Base-by-base conservation (phyloP, 2,797 vertebrate genomes). In the Hydrolagus colliei region DNA sequence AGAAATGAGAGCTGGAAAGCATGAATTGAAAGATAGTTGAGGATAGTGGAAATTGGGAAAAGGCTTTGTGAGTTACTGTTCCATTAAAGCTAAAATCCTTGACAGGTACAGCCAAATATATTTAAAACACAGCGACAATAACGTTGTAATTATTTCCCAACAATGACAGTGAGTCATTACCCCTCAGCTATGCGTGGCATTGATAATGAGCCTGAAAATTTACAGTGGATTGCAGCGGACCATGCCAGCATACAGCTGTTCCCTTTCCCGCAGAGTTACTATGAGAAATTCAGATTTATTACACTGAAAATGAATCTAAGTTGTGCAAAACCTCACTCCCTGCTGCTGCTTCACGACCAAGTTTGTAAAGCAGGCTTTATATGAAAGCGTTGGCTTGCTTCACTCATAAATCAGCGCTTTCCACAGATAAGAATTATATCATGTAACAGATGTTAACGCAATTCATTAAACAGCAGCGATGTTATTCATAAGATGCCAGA, bases 161-260 rank as follows among this genome's bases (percentile, higher is more conserved):
- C 12, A 73, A 27, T 2, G 52, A 52, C 41, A 52, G 41, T 52
- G 6, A 52, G 41, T 75, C 35, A 41, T 74, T 35, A 32, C 32
- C 18, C 52, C 59, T 22, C 76, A 22, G 4, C 4, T 20, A 78
- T 22, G 7, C 22, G 20, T 27, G 75, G 59, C 16, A 41, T n/a
- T 59, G 75, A 77, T 20, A 22, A 79, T 79, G 75, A 77, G 41
- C 41, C 12, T 59, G 75, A 77, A 13, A 22, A 79, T 79, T 79
- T 13, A 63, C 77, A 22, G 59, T n/a, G 16, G 9, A 8, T 27
- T 79, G 61, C 9, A 14, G 61, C n/a, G 13, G n/a, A 18, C 20
- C 76, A 62, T 13, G n/a, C n/a, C 63, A 61, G 14, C n/a, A 27
- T 22, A 32, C 62, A 80, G 13, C 78, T 27, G 20, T 6, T 63